Evolutionary conservation across 2,113 vertebrate genomes (phyloP), one percentile per base, ranked within the genome.

Genomic region (Melanocharis versteri): DNA sequence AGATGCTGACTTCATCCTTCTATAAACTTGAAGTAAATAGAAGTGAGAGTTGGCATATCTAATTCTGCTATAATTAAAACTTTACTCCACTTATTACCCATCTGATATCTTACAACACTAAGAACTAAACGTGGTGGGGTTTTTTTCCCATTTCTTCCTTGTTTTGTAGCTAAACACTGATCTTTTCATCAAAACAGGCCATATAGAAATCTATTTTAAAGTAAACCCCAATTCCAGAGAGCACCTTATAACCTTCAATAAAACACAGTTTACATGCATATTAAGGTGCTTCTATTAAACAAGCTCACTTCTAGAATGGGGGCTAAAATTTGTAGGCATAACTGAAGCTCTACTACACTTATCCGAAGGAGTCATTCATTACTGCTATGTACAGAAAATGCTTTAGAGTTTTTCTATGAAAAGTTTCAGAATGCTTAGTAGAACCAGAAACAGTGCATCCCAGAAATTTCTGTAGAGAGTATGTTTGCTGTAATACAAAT

Each of bases 401-500:
- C 26, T 70, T 40, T 50, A 40, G 10, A 56, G 22, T 45, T 83
- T 87, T 73, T 37, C 48, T 14, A 33, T 33, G 3, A 90, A 92
- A 48, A 80, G 31, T 70, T 83, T 71, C 18, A 42, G 37, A 84
- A 71, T 23, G 48, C 31, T 81, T 83, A 80, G 50, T 64, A 95
- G 44, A 93, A 88, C 31, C 44, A 96, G 85, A 78, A 96, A 90
- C 20, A 48, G 48, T 71, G 31, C 60, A 94, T 86, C 82, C 40
- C 79, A 68, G 60, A 96, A 85, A 83, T 75, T 82, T 92, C 88
- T 94, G 56, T 51, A 64, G 37, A 83, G 65, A 83, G 18, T 81
- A 62, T 0, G 0, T 64, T 94, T 94, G 87, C 82, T 97, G 90
- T 87, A 97, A 85, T 87, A 89, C 51, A 96, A 92, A 58, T 85